A percentile compares a stretch with the other conserved stretches of the same genome.
Conservation (phyloP, 2,888 invertebrate genomes). For the Drosophila gaucha region DNA sequence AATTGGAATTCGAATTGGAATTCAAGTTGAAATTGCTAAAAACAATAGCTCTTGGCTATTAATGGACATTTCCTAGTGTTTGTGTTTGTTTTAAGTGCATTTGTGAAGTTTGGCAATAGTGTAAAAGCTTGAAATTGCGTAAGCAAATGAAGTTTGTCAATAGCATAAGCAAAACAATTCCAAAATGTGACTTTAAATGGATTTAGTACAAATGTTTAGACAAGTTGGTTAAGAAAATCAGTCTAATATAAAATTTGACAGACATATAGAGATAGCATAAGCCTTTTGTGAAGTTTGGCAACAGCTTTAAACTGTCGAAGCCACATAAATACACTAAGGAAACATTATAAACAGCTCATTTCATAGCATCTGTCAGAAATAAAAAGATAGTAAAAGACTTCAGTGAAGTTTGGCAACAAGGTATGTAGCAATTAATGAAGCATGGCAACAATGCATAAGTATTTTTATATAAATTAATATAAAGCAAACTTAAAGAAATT, state of each 20-base stretch:
- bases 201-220: too few species aligned
- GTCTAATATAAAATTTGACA: too few species aligned
- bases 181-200: neutral
- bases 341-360: too few species aligned
- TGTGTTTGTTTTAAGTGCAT: neutral
- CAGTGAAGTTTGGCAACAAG: constrained; percentile 31
- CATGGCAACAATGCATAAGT: constrained; percentile 1
- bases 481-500: neutral
- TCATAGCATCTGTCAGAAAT: too few species aligned
- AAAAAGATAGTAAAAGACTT: neutral
- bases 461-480: neutral
- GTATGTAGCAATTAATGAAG: constrained; percentile 2
- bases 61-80: neutral
- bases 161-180: neutral
- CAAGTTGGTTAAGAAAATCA: too few species aligned
- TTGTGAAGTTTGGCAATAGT: too few species aligned
- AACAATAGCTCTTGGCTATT: neutral
- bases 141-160: neutral
- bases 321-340: too few species aligned
- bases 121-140: neutral
- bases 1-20: constrained; percentile 13
- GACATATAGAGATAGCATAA: neutral
- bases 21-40: constrained; percentile 2
- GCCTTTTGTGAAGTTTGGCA: neutral
- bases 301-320: neutral